A percentile compares a stretch with the other conserved stretches of the same genome.
Evolutionary conservation across 2,888 invertebrate genomes (phyloP).

Genomic region (Ochropacha duplaris): DNA sequence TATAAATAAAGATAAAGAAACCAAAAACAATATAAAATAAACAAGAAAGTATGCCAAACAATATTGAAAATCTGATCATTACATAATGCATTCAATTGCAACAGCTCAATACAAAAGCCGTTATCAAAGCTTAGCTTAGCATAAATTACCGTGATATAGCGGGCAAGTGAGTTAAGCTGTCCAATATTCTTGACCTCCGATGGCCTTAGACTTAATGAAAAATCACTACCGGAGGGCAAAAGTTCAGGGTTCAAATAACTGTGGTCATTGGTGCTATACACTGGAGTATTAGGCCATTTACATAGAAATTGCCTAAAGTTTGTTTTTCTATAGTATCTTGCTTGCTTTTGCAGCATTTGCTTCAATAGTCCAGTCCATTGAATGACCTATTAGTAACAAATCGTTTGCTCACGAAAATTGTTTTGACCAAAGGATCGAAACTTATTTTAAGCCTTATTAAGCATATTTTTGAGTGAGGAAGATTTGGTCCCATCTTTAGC

Average conservation of each 20-base stretch:
- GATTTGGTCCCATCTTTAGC: too few species aligned
- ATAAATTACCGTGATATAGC: slow-evolving; percentile 32
- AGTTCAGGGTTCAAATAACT: slow-evolving; percentile 25
- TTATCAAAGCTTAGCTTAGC: slow-evolving; percentile 35
- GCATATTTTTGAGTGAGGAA: too few species aligned
- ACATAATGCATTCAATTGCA: slow-evolving; percentile 9
- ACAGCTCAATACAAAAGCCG: slow-evolving; percentile 24
- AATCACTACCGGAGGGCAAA: slow-evolving; percentile 13
- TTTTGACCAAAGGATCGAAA: too few species aligned
- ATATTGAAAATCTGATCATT: too few species aligned
- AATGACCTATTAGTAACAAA: too few species aligned
- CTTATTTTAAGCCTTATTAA: too few species aligned
- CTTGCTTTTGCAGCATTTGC: slow-evolving; percentile 15
- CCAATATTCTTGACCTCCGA: slow-evolving; percentile 26
- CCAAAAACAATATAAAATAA: too few species aligned
- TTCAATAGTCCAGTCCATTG: not conserved
- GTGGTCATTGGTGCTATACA: slow-evolving; percentile 30
- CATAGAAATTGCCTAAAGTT: slow-evolving; percentile 45
- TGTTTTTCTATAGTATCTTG: slow-evolving; percentile 21
- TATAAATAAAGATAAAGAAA: too few species aligned
- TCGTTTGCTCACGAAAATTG: too few species aligned
- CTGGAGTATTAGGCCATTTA: slow-evolving; percentile 42
- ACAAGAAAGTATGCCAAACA: too few species aligned
- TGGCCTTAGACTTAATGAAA: slow-evolving; percentile 13
- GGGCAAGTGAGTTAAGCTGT: slow-evolving; percentile 12